These are phyloP conservation scores for Amblyraja radiata DNA, from an alignment of 2,797 vertebrate genomes.

Conservation along the genomic window DNA sequence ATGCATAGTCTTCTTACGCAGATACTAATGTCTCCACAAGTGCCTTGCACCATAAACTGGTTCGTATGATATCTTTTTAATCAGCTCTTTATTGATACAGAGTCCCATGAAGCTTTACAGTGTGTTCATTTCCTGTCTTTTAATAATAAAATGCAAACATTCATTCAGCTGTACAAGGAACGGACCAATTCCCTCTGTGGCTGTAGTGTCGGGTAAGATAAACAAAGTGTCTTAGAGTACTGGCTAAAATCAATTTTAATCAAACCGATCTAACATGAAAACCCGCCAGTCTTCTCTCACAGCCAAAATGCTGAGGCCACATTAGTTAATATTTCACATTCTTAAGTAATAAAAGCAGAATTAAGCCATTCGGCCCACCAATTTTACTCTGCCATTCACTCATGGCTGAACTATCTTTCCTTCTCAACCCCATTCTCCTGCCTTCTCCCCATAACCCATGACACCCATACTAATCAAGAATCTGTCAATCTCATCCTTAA, in stretches of 20 bases:
- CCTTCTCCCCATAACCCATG: too few species aligned
- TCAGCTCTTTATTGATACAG: background rate
- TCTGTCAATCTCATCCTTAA: too few species aligned
- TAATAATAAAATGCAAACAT: slow-evolving; percentile 4
- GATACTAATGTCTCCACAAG: background rate
- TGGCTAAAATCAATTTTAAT: background rate
- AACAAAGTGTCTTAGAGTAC: background rate
- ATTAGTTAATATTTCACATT: background rate
- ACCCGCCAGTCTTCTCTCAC: background rate
- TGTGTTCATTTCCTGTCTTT: background rate
- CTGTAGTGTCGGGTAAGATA: background rate
- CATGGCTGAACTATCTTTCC: too few species aligned
- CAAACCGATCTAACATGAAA: background rate
- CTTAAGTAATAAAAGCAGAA: too few species aligned
- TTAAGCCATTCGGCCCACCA: too few species aligned
- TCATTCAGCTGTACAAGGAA: background rate
- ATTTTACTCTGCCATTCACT: too few species aligned
- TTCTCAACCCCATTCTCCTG: too few species aligned
- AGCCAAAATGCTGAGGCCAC: background rate
- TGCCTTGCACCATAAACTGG: background rate
- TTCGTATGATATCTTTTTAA: slow-evolving; percentile 5
- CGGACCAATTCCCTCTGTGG: background rate
- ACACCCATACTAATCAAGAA: too few species aligned
- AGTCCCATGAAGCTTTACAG: background rate
- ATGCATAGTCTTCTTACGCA: background rate